Conservation (phyloP, 2,888 invertebrate genomes). For the Drosophila sordidapex region DNA sequence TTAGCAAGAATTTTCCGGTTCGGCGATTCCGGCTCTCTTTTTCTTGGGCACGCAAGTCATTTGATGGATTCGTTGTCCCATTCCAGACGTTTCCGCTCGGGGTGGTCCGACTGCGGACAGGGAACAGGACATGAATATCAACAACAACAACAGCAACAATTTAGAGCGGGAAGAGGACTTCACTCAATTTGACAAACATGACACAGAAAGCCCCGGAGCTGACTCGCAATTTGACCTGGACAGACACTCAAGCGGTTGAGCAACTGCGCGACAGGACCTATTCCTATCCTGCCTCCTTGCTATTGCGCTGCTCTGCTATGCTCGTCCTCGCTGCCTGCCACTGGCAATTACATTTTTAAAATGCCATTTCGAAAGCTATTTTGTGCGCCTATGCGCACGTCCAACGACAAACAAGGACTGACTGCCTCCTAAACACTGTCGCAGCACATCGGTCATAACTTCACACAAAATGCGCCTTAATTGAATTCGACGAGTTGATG, state of each 20-base stretch:
- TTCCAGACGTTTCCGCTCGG: slow-evolving; percentile 19
- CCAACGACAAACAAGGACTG: slow-evolving; percentile 33
- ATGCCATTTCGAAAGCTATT: slow-evolving; percentile 70
- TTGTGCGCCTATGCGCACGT: slow-evolving; percentile 53
- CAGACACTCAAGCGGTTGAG: slow-evolving; percentile 47
- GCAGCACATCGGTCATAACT: slow-evolving; percentile 44
- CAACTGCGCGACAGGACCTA: slow-evolving; percentile 15
- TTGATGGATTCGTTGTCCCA: slow-evolving; percentile 43
- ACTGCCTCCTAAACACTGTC: slow-evolving; percentile 2
- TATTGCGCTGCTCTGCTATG: not conserved
- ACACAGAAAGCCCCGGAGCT: slow-evolving; percentile 69
- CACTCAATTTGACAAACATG: slow-evolving; percentile 78
- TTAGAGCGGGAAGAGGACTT: slow-evolving; percentile 51
- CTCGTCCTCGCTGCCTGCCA: slow-evolving; percentile 10
- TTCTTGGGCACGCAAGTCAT: slow-evolving; percentile 49
- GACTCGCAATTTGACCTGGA: slow-evolving; percentile 65
- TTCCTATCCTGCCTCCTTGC: not conserved
- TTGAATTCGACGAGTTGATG: not conserved
- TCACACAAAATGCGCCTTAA: slow-evolving; percentile 2
- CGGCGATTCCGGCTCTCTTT: slow-evolving; percentile 1
- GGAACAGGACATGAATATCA: slow-evolving; percentile 50
- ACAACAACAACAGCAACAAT: slow-evolving; percentile 20
- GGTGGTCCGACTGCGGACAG: slow-evolving; percentile 22
- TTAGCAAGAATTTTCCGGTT: slow-evolving; percentile 23
- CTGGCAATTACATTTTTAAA: slow-evolving; percentile 74